Percentiles rank a stretch among this genome's conserved stretches.
Evolutionary conservation across 2,888 invertebrate species (phyloP).

Genomic region (Hemaris fuciformis): DNA sequence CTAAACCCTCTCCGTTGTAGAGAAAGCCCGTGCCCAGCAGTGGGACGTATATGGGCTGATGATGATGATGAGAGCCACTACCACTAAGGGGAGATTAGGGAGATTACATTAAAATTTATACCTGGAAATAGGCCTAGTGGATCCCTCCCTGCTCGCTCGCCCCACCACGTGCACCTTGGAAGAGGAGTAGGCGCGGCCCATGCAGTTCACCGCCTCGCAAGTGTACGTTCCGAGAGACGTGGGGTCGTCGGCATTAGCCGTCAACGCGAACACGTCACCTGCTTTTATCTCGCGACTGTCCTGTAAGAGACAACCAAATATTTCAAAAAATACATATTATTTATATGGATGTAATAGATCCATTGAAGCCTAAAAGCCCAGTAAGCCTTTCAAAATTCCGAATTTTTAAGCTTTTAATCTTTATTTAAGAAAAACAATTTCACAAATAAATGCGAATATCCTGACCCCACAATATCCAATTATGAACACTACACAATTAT

Average conservation of each 20-base stretch:
- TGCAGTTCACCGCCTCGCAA: constrained; percentile 93
- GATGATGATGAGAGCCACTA: too few relatives aligned
- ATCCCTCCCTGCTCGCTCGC: constrained; percentile 86
- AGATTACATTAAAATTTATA: constrained; percentile 41
- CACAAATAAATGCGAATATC: too few relatives aligned
- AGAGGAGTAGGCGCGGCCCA: constrained; percentile 91
- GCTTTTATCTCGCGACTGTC: constrained; percentile 94
- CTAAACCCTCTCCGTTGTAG: too few relatives aligned
- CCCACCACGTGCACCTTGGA: constrained; percentile 92
- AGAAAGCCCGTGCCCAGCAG: too few relatives aligned
- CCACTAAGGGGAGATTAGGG: neutral
- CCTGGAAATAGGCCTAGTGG: constrained; percentile 86
- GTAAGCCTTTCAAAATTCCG: too few relatives aligned
- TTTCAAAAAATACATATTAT: neutral
- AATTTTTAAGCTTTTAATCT: too few relatives aligned
- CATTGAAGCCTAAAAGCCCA: too few relatives aligned
- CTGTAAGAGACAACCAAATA: constrained; percentile 70
- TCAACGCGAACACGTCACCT: constrained; percentile 93
- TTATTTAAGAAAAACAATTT: too few relatives aligned
- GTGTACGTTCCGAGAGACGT: constrained; percentile 93
- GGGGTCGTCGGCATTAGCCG: constrained; percentile 91
- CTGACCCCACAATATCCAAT: too few relatives aligned
- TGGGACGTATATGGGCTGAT: too few relatives aligned
- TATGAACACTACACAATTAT: too few relatives aligned
- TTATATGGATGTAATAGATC: too few relatives aligned